Conservation (phyloP, 2,888 invertebrate species). For the Limnephilus lunatus region DNA sequence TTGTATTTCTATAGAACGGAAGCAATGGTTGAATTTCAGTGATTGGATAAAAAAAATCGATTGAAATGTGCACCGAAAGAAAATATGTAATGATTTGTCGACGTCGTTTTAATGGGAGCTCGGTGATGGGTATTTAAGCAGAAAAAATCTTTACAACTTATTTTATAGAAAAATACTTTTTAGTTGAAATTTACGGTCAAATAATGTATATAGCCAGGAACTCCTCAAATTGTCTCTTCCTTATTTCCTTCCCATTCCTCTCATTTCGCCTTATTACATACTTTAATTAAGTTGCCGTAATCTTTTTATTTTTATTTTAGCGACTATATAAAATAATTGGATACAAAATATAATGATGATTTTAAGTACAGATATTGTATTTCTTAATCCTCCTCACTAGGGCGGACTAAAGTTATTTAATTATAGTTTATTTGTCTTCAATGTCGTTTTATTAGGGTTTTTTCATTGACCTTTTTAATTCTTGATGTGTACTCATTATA, state of each 20-base stretch:
- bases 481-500: too few species aligned
- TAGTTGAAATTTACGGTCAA: not conserved
- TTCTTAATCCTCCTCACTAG: too few species aligned
- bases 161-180: not conserved
- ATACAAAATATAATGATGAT: too few species aligned
- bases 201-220: not conserved
- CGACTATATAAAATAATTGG: too few species aligned
- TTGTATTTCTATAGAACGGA: slow-evolving; percentile 23
- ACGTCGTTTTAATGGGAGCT: not conserved
- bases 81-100: not conserved
- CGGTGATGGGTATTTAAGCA: not conserved
- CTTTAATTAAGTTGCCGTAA: not conserved
- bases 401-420: too few species aligned
- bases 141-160: not conserved
- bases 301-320: too few species aligned
- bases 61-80: not conserved
- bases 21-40: slow-evolving; percentile 13
- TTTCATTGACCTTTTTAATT: too few species aligned
- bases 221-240: not conserved
- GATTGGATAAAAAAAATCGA: slow-evolving; percentile 8
- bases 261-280: not conserved
- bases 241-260: not conserved
- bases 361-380: too few species aligned
- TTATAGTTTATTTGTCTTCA: too few species aligned
- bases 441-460: too few species aligned